Evolutionary conservation across 2,888 invertebrate genomes (phyloP).

Genomic region (Diplazon laetatorius): DNA sequence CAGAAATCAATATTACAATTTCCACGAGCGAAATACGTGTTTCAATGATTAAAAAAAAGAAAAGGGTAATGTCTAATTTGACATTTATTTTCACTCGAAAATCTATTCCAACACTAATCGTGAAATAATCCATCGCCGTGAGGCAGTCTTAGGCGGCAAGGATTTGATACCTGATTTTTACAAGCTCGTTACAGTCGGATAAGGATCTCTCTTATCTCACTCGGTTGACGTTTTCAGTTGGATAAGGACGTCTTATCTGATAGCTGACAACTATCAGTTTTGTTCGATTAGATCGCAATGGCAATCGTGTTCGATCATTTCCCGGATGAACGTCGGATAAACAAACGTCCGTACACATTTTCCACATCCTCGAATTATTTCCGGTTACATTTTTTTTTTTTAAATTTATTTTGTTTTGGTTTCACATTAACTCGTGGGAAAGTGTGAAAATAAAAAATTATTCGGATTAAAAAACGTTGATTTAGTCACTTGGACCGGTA

Average conservation of each 20-base stretch:
- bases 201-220: conserved; percentile 22
- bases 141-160: too few relatives aligned
- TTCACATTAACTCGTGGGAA: too few relatives aligned
- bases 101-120: neutral
- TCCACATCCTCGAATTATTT: neutral
- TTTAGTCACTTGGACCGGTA: neutral
- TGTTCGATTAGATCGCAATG: conserved; percentile 19
- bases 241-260: conserved; percentile 24
- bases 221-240: neutral
- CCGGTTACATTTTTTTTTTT: too few relatives aligned
- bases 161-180: conserved; percentile 15
- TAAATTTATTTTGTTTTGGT: too few relatives aligned
- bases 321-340: conserved; percentile 1
- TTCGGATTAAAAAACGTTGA: neutral
- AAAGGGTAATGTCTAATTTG: neutral
- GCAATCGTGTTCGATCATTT: conserved; percentile 12
- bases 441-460: neutral
- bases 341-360: neutral
- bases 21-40: neutral
- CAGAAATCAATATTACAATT: neutral
- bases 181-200: conserved; percentile 22
- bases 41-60: neutral
- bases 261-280: neutral
- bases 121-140: too few relatives aligned
- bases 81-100: neutral